These are phyloP conservation scores for Orchesella flavescens DNA, from an alignment of 2,888 invertebrate genomes.

Conservation along the genomic window DNA sequence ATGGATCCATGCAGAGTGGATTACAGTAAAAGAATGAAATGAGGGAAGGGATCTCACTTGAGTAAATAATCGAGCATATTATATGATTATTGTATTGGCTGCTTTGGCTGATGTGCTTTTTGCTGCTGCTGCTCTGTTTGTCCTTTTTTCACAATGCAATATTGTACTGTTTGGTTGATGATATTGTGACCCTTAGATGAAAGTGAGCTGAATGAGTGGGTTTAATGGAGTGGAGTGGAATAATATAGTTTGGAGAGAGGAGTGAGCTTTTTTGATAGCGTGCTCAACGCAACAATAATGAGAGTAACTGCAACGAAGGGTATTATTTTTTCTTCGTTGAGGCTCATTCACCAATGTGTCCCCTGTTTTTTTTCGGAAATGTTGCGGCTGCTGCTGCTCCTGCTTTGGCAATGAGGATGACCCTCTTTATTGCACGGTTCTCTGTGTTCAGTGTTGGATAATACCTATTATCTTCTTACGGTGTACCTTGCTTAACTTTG, in stretches of 20 bases:
- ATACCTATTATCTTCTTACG: too few relatives aligned
- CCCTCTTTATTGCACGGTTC: conserved; percentile 41
- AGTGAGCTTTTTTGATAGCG: conserved; percentile 37
- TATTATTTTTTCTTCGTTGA: conserved; percentile 35
- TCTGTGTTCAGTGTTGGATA: too few relatives aligned
- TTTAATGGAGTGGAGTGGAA: conserved; percentile 61
- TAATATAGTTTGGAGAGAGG: conserved; percentile 53
- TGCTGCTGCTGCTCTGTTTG: conserved; percentile 21
- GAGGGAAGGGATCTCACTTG: conserved; percentile 41
- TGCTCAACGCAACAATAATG: conserved; percentile 50
- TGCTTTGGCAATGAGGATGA: conserved; percentile 38
- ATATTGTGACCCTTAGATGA: conserved; percentile 59
- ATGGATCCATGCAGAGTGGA: background rate
- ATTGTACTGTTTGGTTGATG: conserved; percentile 17
- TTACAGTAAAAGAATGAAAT: conserved; percentile 1
- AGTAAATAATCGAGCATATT: conserved; percentile 59
- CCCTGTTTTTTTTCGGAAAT: conserved; percentile 52
- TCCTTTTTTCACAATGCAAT: conserved; percentile 4
- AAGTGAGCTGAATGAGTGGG: conserved; percentile 53
- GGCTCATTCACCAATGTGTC: conserved; percentile 22
- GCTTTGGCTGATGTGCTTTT: conserved; percentile 43
- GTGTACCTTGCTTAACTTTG: too few relatives aligned
- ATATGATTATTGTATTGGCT: conserved; percentile 37
- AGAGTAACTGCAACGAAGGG: conserved; percentile 53
- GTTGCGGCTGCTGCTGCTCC: background rate